Percentiles rank a stretch among this genome's conserved stretches.
Conservation (phyloP, 2,113 vertebrate species). For the Tretioscincus oriximinensis region DNA sequence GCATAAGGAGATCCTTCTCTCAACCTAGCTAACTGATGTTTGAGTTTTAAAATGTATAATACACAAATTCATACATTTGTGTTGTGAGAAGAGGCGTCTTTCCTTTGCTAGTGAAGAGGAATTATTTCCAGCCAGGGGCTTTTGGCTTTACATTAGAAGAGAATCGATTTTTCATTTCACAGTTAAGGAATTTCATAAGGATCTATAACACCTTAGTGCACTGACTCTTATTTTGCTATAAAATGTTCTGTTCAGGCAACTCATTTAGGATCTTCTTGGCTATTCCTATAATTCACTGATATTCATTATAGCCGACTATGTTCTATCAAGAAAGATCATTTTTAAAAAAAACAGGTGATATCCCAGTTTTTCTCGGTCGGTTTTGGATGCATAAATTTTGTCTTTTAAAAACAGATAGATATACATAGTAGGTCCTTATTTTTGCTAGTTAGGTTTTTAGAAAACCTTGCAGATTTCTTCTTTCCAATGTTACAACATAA, state of each 20-base stretch:
- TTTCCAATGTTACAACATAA: too few species aligned
- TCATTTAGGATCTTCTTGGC: not conserved
- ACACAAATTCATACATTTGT: too few species aligned
- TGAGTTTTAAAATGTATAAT: too few species aligned
- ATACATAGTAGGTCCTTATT: too few species aligned
- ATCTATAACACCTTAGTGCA: not conserved
- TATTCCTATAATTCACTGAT: not conserved
- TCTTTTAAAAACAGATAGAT: not conserved
- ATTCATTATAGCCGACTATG: not conserved
- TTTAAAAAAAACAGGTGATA: not conserved
- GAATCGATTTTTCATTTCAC: too few species aligned
- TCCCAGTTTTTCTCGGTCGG: not conserved
- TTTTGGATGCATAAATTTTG: not conserved
- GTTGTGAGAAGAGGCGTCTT: not conserved
- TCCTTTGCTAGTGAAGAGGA: not conserved
- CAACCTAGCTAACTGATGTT: too few species aligned
- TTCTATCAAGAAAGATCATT: not conserved
- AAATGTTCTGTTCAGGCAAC: not conserved
- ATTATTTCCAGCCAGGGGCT: too few species aligned
- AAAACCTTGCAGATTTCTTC: too few species aligned
- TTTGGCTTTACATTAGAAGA: too few species aligned
- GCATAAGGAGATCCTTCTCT: too few species aligned
- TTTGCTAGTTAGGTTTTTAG: too few species aligned
- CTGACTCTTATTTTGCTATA: too few species aligned
- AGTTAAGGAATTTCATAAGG: not conserved